Percentiles rank a stretch among this genome's conserved stretches.
Evolutionary conservation across 2,113 vertebrate species (phyloP).

Genomic region (Perca schrenkii): DNA sequence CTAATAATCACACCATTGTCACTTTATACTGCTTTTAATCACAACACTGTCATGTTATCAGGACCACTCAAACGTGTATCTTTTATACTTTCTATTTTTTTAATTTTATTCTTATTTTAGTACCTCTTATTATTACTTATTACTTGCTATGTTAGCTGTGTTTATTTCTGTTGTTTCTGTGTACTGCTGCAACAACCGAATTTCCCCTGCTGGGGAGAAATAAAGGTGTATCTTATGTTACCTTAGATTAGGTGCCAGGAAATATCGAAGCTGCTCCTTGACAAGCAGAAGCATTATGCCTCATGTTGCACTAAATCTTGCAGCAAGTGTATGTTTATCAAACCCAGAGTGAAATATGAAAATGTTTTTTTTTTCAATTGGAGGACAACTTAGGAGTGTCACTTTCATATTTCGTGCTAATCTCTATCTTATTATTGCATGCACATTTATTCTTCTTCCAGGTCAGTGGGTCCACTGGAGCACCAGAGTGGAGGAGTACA

Average conservation of each 20-base stretch:
- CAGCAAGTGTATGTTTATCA: neutral
- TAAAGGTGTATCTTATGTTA: too few relatives aligned
- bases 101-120: too few relatives aligned
- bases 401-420: neutral
- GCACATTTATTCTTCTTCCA: slow-evolving; percentile 64
- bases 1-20: too few relatives aligned
- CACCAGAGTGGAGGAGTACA: slow-evolving; percentile 88
- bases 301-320: neutral
- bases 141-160: too few relatives aligned
- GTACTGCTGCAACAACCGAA: too few relatives aligned
- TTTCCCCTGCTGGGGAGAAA: too few relatives aligned
- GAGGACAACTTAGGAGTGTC: neutral
- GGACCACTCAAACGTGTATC: too few relatives aligned
- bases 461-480: slow-evolving; percentile 95
- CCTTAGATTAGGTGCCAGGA: neutral
- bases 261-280: neutral
- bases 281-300: neutral
- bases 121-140: too few relatives aligned
- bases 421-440: slow-evolving; percentile 9
- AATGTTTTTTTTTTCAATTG: neutral
- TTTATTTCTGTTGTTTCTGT: too few relatives aligned
- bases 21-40: too few relatives aligned
- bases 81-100: too few relatives aligned
- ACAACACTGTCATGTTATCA: too few relatives aligned
- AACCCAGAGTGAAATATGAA: neutral